These are phyloP conservation scores for Pogonomyrmex californicus DNA, from an alignment of 1,140 invertebrate genomes.

Conservation along the genomic window DNA sequence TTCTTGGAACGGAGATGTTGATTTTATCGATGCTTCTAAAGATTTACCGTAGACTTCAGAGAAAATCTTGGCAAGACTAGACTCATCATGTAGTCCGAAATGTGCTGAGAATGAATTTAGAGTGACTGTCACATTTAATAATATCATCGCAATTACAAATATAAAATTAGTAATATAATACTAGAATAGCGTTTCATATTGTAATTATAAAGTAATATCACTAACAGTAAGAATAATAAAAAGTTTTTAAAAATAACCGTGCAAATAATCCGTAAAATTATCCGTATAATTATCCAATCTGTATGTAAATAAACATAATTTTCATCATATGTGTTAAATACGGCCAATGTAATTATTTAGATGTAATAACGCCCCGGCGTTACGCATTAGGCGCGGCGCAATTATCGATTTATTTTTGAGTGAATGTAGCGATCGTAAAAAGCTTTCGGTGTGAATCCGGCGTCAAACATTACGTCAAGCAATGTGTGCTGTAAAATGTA, in stretches of 20 bases:
- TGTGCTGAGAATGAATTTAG: neutral
- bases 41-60: neutral
- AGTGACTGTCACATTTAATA: neutral
- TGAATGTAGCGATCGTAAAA: neutral
- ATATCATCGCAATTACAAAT: neutral
- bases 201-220: neutral
- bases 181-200: neutral
- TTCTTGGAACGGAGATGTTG: neutral
- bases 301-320: neutral
- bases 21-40: slow-evolving; percentile 27
- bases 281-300: neutral
- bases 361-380: neutral
- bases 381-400: neutral
- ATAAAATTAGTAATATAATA: neutral
- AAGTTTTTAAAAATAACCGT: neutral
- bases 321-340: neutral
- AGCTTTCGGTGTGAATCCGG: neutral
- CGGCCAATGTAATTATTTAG: neutral
- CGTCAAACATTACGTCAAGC: neutral
- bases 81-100: neutral
- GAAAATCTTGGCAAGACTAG: neutral
- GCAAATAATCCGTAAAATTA: neutral
- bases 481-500: slow-evolving; percentile 1
- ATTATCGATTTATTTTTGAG: slow-evolving; percentile 21
- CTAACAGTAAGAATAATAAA: neutral